A percentile compares a stretch with the other conserved stretches of the same genome.
phyloP scores from a whole-genome alignment of 2,888 invertebrate genomes.

The Andrena camellia region DNA sequence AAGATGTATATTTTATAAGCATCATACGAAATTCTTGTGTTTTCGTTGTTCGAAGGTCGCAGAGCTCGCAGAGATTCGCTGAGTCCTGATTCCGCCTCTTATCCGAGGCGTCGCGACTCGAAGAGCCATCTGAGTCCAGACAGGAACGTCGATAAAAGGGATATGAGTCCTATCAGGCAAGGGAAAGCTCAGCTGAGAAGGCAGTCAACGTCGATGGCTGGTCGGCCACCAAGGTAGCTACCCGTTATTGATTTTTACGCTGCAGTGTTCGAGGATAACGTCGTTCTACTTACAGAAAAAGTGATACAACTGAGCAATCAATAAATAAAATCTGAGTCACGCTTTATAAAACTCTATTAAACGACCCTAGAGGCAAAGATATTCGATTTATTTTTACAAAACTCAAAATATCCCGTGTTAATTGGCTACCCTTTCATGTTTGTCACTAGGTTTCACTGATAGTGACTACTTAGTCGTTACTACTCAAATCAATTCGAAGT shows the following conservation, averaged over 20 bases:
- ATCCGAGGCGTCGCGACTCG: conserved; percentile 90
- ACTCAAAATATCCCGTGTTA: background rate
- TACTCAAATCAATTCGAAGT: too few species aligned
- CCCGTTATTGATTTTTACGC: conserved; percentile 52
- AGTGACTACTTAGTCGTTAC: too few species aligned
- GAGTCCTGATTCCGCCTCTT: conserved; percentile 95
- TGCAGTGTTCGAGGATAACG: background rate
- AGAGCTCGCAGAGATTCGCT: conserved; percentile 93
- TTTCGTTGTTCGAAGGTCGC: conserved; percentile 85
- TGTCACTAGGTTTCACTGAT: too few species aligned
- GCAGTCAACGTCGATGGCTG: conserved; percentile 92
- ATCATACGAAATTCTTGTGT: too few species aligned
- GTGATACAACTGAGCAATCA: background rate
- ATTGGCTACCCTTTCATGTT: too few species aligned
- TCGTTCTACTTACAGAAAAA: background rate
- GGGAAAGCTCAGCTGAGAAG: conserved; percentile 90
- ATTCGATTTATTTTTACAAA: background rate
- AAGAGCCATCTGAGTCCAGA: conserved; percentile 93
- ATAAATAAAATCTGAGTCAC: background rate
- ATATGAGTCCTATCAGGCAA: conserved; percentile 91
- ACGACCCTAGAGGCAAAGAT: background rate
- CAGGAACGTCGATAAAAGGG: conserved; percentile 89
- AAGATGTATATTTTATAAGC: too few species aligned
- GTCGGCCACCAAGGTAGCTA: conserved; percentile 85
- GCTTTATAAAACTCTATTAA: too few species aligned